Conservation (phyloP, 2,888 invertebrate species). For the Melikaiella ostensackeni region DNA sequence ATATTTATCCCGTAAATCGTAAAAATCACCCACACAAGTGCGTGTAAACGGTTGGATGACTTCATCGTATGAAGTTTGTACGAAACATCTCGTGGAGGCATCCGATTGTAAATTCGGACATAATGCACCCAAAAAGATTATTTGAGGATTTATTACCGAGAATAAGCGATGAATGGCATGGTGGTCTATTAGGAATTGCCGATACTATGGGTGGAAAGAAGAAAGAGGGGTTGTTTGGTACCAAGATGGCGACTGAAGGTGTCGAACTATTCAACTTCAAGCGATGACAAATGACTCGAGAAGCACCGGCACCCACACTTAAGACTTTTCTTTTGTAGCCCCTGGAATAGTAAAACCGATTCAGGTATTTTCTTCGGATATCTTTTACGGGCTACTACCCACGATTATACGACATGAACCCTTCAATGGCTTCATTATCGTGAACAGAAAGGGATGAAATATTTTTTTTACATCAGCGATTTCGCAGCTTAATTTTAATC, state of each 20-base stretch:
- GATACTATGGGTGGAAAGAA: neutral
- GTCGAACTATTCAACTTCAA: slow-evolving; percentile 68
- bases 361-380: slow-evolving; percentile 34
- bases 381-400: slow-evolving; percentile 36
- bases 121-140: slow-evolving; percentile 61
- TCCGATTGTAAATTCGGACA: slow-evolving; percentile 43
- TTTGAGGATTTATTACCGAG: slow-evolving; percentile 71
- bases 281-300: slow-evolving; percentile 72
- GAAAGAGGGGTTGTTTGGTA: slow-evolving; percentile 58
- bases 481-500: neutral
- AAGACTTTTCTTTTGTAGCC: slow-evolving; percentile 18
- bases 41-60: slow-evolving; percentile 32
- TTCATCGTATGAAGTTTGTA: slow-evolving; percentile 33
- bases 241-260: slow-evolving; percentile 65
- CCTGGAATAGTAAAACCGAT: neutral
- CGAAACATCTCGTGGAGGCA: slow-evolving; percentile 23
- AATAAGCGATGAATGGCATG: slow-evolving; percentile 60
- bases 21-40: slow-evolving; percentile 36
- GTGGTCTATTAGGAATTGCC: slow-evolving; percentile 64
- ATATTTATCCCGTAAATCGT: slow-evolving; percentile 23
- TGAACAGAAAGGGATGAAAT: slow-evolving; percentile 20
- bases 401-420: slow-evolving; percentile 23
- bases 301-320: slow-evolving; percentile 9
- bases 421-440: slow-evolving; percentile 37
- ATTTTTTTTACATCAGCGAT: slow-evolving; percentile 8